These are phyloP conservation scores for Campaea margaritaria DNA, from an alignment of 2,888 invertebrate genomes.

Conservation along the genomic window DNA sequence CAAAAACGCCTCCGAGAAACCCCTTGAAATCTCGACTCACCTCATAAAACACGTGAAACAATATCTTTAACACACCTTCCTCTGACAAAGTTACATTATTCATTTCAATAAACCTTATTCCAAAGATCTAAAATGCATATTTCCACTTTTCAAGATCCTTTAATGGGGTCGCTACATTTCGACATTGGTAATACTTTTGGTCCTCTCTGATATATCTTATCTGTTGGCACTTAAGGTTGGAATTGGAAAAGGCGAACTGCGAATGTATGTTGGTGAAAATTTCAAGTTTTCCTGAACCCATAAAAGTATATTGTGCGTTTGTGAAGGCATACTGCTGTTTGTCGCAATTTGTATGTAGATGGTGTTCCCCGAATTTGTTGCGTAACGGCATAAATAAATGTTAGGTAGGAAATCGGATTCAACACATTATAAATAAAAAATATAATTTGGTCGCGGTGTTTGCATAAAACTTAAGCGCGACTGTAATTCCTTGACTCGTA, in stretches of 20 bases:
- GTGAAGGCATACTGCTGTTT: conserved; percentile 80
- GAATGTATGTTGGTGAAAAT: conserved; percentile 50
- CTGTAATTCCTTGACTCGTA: no score
- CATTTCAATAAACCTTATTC: conserved; percentile 29
- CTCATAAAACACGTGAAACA: conserved; percentile 85
- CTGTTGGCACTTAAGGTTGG: conserved; percentile 32
- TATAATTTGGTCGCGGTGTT: no score
- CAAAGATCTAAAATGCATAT: conserved; percentile 42
- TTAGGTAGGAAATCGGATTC: no score
- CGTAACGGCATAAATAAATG: no score
- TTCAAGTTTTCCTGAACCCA: conserved; percentile 76
- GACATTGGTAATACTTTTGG: background rate
- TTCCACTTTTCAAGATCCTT: conserved; percentile 20
- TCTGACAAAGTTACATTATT: conserved; percentile 17
- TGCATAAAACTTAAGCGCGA: no score
- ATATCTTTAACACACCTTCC: conserved; percentile 64
- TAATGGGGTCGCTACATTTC: background rate
- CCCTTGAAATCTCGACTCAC: conserved; percentile 78
- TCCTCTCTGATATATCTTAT: conserved; percentile 19
- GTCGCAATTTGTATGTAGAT: conserved; percentile 83
- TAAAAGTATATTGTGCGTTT: conserved; percentile 84
- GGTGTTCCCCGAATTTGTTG: conserved; percentile 35
- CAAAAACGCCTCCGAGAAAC: conserved; percentile 70
- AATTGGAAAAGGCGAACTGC: conserved; percentile 29
- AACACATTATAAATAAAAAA: no score